Evolutionary conservation across 1,140 invertebrate genomes (phyloP).

Genomic region (Pristionchus pacificus): DNA sequence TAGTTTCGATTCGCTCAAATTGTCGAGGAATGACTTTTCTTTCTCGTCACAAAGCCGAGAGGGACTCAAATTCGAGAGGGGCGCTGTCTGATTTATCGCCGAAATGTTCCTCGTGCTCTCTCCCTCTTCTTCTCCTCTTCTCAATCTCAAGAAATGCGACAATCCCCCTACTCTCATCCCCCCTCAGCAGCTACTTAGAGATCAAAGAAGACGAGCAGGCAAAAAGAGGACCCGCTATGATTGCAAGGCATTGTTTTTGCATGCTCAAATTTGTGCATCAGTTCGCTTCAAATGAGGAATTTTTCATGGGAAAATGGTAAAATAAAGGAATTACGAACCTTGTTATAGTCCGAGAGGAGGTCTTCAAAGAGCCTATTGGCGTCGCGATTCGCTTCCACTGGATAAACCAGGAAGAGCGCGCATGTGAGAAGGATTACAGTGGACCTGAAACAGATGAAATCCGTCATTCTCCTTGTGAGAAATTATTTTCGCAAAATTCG

Average conservation of each 20-base stretch:
- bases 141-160: too few relatives aligned
- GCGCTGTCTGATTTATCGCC: too few relatives aligned
- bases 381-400: slow-evolving; percentile 30
- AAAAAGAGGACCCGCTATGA: background rate
- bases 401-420: background rate
- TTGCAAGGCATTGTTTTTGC: background rate
- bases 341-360: slow-evolving; percentile 35
- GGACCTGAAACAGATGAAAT: too few relatives aligned
- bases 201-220: background rate
- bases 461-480: background rate
- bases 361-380: slow-evolving; percentile 48
- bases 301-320: background rate
- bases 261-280: background rate
- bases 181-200: too few relatives aligned
- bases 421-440: too few relatives aligned
- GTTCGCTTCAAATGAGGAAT: background rate
- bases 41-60: too few relatives aligned
- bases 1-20: too few relatives aligned
- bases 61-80: too few relatives aligned
- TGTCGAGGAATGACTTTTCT: too few relatives aligned
- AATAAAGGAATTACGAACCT: background rate
- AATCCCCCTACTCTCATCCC: too few relatives aligned
- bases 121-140: too few relatives aligned
- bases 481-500: background rate
- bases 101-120: too few relatives aligned